Evolutionary conservation across 2,113 vertebrate genomes (phyloP).

Genomic region (Alouatta palliata): DNA sequence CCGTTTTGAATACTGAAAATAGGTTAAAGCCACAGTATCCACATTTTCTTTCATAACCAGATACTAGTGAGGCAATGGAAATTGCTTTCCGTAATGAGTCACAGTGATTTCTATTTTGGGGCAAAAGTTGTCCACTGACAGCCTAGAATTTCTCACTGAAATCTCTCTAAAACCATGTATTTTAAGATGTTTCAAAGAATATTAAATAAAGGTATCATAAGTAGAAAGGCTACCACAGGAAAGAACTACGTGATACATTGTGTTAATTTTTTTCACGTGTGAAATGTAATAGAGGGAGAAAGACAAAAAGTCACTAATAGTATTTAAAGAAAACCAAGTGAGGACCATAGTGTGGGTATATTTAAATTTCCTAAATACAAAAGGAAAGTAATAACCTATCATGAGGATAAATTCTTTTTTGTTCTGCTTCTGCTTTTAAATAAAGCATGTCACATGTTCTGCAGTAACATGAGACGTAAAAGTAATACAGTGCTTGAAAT

Average conservation of each 20-base stretch:
- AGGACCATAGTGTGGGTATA: slow-evolving; percentile 41
- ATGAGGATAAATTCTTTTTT: slow-evolving; percentile 63
- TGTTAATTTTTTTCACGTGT: slow-evolving; percentile 55
- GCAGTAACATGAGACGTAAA: neutral
- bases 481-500: slow-evolving; percentile 48
- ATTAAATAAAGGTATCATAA: slow-evolving; percentile 41
- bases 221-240: neutral
- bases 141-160: neutral
- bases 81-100: slow-evolving; percentile 47
- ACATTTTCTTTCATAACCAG: neutral
- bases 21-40: neutral
- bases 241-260: neutral
- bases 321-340: slow-evolving; percentile 33
- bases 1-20: neutral
- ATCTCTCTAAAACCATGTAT: neutral
- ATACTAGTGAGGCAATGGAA: neutral
- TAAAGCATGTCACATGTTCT: slow-evolving; percentile 39
- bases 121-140: neutral
- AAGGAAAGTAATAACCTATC: slow-evolving; percentile 58
- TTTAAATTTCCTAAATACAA: slow-evolving; percentile 74
- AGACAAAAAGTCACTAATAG: slow-evolving; percentile 21
- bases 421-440: slow-evolving; percentile 64
- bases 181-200: slow-evolving; percentile 5
- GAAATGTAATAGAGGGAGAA: slow-evolving; percentile 46
- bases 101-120: neutral